Percentiles rank a stretch among this genome's conserved stretches.
Conservation (phyloP, 2,113 vertebrate species). For the Dicrurus megarhynchus region DNA sequence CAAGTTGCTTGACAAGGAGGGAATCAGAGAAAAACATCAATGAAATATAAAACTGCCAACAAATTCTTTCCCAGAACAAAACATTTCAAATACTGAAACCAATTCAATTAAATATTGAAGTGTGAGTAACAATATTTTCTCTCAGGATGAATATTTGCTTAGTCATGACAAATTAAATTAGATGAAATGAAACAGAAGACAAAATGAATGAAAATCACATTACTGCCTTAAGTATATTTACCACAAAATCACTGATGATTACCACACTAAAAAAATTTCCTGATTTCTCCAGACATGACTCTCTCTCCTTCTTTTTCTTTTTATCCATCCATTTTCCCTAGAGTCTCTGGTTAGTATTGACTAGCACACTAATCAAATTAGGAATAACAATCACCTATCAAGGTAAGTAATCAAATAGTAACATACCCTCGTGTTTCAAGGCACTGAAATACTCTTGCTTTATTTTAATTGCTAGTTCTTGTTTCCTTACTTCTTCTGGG, state of each 20-base stretch:
- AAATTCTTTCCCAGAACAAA: neutral
- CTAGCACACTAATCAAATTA: neutral
- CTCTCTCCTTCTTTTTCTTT: neutral
- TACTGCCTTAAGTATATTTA: neutral
- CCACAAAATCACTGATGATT: neutral
- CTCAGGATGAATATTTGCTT: neutral
- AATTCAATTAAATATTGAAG: neutral
- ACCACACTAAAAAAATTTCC: neutral
- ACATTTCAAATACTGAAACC: neutral
- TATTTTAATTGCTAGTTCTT: constrained; percentile 71
- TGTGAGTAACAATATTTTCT: neutral
- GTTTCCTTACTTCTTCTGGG: constrained; percentile 62
- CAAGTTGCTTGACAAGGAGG: neutral
- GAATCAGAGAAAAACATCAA: neutral
- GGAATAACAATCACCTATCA: neutral
- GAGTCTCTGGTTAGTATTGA: neutral
- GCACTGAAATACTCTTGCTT: constrained; percentile 78
- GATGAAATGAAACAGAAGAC: neutral
- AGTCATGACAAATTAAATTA: neutral
- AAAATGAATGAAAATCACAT: neutral
- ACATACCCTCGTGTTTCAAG: constrained; percentile 83
- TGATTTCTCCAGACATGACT: neutral
- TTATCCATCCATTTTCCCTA: neutral
- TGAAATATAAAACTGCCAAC: neutral
- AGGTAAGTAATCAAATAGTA: neutral